phyloP scores from a whole-genome alignment of 2,113 vertebrate genomes.

The Passerina amoena region DNA sequence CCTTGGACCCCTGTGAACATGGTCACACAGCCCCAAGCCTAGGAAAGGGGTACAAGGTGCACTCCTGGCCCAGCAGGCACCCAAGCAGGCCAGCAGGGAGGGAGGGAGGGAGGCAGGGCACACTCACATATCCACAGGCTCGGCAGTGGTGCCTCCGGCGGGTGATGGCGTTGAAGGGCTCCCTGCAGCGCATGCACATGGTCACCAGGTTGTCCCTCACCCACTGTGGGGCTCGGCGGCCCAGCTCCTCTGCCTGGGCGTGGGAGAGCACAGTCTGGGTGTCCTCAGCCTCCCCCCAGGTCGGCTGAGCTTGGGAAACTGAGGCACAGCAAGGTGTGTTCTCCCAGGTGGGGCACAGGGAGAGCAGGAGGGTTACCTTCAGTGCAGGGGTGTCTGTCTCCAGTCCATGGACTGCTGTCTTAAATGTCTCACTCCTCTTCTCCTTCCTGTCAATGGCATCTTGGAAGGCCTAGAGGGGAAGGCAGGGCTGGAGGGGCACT shows the following conservation, averaged over 20 bases:
- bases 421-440: constrained; percentile 76
- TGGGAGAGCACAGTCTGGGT: background rate
- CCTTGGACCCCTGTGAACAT: too few species aligned
- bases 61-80: background rate
- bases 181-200: constrained; percentile 82
- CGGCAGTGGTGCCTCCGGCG: constrained; percentile 79
- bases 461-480: constrained; percentile 66
- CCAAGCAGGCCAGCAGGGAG: background rate
- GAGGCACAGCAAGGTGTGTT: background rate
- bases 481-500: background rate
- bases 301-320: background rate
- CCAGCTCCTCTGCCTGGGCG: constrained; percentile 65
- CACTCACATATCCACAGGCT: constrained; percentile 77
- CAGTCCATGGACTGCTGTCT: constrained; percentile 36
- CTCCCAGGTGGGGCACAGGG: background rate
- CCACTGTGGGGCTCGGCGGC: constrained; percentile 76
- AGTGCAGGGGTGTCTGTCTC: background rate
- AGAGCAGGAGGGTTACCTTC: constrained; percentile 30
- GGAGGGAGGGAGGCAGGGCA: background rate
- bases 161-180: constrained; percentile 73
- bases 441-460: constrained; percentile 72
- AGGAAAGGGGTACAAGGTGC: background rate
- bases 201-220: constrained; percentile 79
- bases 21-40: background rate
- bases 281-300: background rate